These are phyloP conservation scores for Capitulum mitella DNA, from an alignment of 2,888 invertebrate genomes.

Conservation along the genomic window DNA sequence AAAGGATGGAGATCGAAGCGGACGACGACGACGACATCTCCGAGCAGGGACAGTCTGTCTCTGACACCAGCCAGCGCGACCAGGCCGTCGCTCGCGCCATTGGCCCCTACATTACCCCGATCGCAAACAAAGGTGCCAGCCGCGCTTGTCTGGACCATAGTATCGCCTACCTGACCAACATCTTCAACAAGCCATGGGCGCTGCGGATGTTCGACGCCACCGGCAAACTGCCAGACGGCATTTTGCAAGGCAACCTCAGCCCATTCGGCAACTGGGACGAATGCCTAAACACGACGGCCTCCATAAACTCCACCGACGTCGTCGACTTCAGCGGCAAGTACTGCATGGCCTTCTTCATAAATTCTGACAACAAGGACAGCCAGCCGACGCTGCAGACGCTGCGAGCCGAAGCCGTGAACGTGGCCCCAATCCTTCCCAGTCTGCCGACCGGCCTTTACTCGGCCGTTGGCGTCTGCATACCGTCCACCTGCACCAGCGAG, in stretches of 20 bases:
- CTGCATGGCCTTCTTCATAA: background rate
- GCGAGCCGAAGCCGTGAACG: background rate
- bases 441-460: background rate
- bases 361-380: background rate
- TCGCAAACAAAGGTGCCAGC: background rate
- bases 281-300: background rate
- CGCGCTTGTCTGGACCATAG: background rate
- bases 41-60: no score
- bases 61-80: no score
- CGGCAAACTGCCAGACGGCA: background rate
- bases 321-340: background rate
- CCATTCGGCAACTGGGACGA: background rate
- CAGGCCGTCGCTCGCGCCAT: background rate
- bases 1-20: no score
- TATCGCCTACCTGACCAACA: background rate
- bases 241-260: no score
- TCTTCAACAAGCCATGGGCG: background rate
- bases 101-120: background rate
- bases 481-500: background rate
- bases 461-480: background rate
- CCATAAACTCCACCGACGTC: background rate
- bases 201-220: background rate
- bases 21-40: no score
- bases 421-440: background rate
- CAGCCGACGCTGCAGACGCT: background rate